Conservation (phyloP, 2,888 invertebrate species). For the Pyrrhosoma nymphula region DNA sequence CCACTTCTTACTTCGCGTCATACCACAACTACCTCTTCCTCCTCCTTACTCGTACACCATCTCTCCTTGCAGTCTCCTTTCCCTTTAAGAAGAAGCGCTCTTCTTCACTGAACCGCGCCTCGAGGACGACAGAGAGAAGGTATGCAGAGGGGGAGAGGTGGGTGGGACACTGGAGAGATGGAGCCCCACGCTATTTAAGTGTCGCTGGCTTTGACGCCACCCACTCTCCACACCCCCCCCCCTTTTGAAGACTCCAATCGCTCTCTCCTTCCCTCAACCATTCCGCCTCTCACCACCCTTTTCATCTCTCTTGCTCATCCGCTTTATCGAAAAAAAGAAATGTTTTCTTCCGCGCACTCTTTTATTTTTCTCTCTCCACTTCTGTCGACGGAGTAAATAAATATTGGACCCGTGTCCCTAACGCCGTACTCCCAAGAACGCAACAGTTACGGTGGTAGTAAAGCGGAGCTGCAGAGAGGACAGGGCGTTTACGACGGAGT, state of each 20-base stretch:
- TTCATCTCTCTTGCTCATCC: neutral
- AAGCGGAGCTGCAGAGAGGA: slow-evolving; percentile 9
- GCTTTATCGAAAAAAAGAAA: neutral
- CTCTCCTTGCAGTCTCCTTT: neutral
- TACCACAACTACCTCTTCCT: neutral
- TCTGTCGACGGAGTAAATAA: neutral
- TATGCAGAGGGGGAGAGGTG: neutral
- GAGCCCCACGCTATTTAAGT: neutral
- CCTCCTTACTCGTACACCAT: neutral
- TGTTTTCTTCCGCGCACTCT: too few relatives aligned
- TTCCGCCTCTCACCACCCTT: neutral
- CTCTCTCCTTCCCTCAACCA: neutral
- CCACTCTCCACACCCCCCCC: neutral
- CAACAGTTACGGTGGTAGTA: slow-evolving; percentile 17
- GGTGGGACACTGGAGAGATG: neutral
- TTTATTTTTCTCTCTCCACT: neutral
- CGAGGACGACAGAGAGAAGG: neutral
- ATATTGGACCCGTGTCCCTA: neutral
- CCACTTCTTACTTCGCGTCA: neutral
- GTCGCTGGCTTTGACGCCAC: neutral
- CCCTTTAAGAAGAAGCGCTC: neutral
- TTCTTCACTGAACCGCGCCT: neutral
- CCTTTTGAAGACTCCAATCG: neutral
- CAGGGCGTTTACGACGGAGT: neutral
- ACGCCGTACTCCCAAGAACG: neutral